Percentiles rank a stretch among this genome's conserved stretches.
These are phyloP conservation scores for Labeo calbasu DNA, from an alignment of 2,797 vertebrate genomes.

Conservation along the genomic window DNA sequence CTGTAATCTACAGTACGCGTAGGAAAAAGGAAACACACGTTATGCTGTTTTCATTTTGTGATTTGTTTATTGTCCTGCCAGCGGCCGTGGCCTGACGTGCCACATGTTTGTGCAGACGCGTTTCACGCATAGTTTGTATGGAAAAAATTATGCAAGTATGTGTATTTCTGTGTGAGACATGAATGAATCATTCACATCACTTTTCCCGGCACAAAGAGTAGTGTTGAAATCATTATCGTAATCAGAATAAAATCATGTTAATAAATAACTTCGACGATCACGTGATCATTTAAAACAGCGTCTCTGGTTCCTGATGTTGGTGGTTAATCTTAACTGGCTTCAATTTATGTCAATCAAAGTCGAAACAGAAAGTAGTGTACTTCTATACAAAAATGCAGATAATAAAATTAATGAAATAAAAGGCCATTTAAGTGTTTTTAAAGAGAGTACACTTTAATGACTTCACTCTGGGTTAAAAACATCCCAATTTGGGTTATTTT, in stretches of 20 bases:
- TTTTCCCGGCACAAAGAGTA: not conserved
- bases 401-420: no score
- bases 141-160: conserved; percentile 18
- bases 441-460: no score
- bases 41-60: conserved; percentile 60
- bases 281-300: not conserved
- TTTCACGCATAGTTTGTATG: conserved; percentile 23
- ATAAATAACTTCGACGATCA: not conserved
- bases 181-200: conserved; percentile 1
- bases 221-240: not conserved
- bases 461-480: no score
- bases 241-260: not conserved
- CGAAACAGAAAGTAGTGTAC: no score
- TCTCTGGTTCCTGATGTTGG: conserved; percentile 17
- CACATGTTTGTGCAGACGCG: conserved; percentile 21
- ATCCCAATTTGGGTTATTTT: no score
- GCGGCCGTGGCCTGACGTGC: conserved; percentile 55
- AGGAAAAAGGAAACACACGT: conserved; percentile 72
- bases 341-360: conserved; percentile 18
- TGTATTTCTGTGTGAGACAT: conserved; percentile 2
- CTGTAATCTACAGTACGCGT: conserved; percentile 72
- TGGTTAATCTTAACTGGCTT: conserved; percentile 12
- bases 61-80: conserved; percentile 70
- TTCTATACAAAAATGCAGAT: no score
- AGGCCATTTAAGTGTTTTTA: no score